A percentile compares a stretch with the other conserved stretches of the same genome.
Conservation (phyloP, 1,140 invertebrate species). For the Atopsyche davidsoni region DNA sequence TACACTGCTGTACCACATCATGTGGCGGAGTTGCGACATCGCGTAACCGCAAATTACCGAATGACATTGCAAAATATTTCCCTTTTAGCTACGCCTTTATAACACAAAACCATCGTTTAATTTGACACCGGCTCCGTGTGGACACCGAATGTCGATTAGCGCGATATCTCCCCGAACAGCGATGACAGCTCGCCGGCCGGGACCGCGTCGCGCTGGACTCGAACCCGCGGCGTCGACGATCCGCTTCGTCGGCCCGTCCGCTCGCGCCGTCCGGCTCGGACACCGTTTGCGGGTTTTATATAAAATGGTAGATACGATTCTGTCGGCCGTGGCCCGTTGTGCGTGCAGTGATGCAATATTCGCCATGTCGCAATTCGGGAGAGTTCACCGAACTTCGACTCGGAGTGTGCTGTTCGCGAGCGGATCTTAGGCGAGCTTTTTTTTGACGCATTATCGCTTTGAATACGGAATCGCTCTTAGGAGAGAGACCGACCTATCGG, state of each 20-base stretch:
- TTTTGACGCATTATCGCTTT: background rate
- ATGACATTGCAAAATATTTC: slow-evolving; percentile 21
- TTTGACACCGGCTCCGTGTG: background rate
- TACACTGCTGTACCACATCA: background rate
- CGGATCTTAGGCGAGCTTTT: slow-evolving; percentile 4
- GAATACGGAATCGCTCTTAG: background rate
- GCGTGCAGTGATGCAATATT: slow-evolving; percentile 31
- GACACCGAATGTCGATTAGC: background rate
- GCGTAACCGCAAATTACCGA: background rate
- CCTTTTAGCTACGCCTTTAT: too few species aligned
- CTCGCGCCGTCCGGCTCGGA: too few species aligned
- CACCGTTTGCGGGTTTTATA: too few species aligned
- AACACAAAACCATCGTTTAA: slow-evolving; percentile 4
- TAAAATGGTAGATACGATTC: slow-evolving; percentile 20
- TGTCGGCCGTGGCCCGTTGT: slow-evolving; percentile 25
- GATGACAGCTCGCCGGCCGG: background rate
- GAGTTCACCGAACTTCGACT: slow-evolving; percentile 29
- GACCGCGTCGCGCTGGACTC: too few species aligned
- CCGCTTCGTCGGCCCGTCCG: too few species aligned
- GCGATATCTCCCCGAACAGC: too few species aligned
- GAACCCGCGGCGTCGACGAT: too few species aligned
- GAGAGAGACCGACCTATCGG: background rate
- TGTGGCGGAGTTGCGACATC: background rate
- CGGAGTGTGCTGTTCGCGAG: slow-evolving; percentile 10
- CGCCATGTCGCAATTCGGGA: slow-evolving; percentile 30